Evolutionary conservation across 2,113 vertebrate genomes (phyloP).

Genomic region (Pogona vitticeps): DNA sequence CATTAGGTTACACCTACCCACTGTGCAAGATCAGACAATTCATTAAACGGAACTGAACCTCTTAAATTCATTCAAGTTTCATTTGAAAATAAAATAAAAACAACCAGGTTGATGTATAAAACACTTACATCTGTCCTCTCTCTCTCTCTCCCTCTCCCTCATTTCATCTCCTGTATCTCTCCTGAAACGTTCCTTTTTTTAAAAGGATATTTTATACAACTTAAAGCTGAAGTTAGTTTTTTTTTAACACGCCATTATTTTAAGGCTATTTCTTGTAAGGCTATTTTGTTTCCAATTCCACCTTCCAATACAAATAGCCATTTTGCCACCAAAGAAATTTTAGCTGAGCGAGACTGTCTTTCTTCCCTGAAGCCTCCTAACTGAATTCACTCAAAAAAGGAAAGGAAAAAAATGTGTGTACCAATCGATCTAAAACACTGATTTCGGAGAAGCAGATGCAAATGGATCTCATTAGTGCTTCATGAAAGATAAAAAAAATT

Average conservation of each 20-base stretch:
- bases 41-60: slow-evolving; percentile 79
- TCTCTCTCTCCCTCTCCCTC: slow-evolving; percentile 52
- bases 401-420: slow-evolving; percentile 22
- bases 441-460: slow-evolving; percentile 52
- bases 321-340: slow-evolving; percentile 39
- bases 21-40: slow-evolving; percentile 88
- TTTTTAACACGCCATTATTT: slow-evolving; percentile 56
- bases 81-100: slow-evolving; percentile 75
- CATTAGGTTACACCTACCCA: slow-evolving; percentile 81
- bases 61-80: slow-evolving; percentile 80
- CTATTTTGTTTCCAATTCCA: slow-evolving; percentile 56
- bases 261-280: slow-evolving; percentile 77
- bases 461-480: slow-evolving; percentile 67
- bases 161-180: slow-evolving; percentile 45
- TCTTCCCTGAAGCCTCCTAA: slow-evolving; percentile 12
- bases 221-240: slow-evolving; percentile 52
- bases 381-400: neutral
- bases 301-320: slow-evolving; percentile 54
- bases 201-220: slow-evolving; percentile 55
- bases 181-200: slow-evolving; percentile 32
- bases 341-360: slow-evolving; percentile 25
- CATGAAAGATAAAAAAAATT: slow-evolving; percentile 49
- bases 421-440: slow-evolving; percentile 56
- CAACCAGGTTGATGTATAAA: slow-evolving; percentile 81
- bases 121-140: slow-evolving; percentile 67